A percentile compares a stretch with the other conserved stretches of the same genome.
phyloP scores from a whole-genome alignment of 2,888 invertebrate species.

The Lithosia quadra region DNA sequence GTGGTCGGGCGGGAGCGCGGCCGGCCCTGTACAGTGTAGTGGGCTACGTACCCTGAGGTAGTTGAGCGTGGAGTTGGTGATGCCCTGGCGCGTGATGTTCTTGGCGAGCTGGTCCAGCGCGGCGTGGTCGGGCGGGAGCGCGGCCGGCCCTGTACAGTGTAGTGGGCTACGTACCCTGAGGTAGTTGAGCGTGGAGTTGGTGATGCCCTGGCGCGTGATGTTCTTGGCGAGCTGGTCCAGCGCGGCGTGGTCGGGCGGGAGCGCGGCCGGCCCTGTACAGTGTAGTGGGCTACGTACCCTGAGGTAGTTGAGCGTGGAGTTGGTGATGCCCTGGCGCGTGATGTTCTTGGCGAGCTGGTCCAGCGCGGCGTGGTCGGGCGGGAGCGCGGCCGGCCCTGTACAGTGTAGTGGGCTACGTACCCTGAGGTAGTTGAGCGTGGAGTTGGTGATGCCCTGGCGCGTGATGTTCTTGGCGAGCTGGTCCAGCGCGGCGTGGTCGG shows the following conservation, averaged over 20 bases:
- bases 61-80: conserved; percentile 98
- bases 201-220: conserved; percentile 98
- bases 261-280: too few relatives aligned
- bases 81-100: conserved; percentile 99
- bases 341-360: conserved; percentile 99
- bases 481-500: too few relatives aligned
- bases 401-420: too few relatives aligned
- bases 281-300: conserved; percentile 89
- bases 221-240: conserved; percentile 98
- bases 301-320: conserved; percentile 98
- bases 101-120: conserved; percentile 97
- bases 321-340: conserved; percentile 98
- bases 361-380: conserved; percentile 94
- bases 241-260: conserved; percentile 93
- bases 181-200: conserved; percentile 98
- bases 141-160: too few relatives aligned
- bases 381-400: conserved; percentile 92
- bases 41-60: conserved; percentile 93
- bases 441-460: too few relatives aligned
- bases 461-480: too few relatives aligned
- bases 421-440: too few relatives aligned
- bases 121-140: conserved; percentile 93
- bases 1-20: conserved; percentile 93
- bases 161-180: conserved; percentile 90
- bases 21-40: conserved; percentile 63